These are phyloP conservation scores for Heterocephalus glaber DNA, from an alignment of 2,113 vertebrate species.

Conservation along the genomic window DNA sequence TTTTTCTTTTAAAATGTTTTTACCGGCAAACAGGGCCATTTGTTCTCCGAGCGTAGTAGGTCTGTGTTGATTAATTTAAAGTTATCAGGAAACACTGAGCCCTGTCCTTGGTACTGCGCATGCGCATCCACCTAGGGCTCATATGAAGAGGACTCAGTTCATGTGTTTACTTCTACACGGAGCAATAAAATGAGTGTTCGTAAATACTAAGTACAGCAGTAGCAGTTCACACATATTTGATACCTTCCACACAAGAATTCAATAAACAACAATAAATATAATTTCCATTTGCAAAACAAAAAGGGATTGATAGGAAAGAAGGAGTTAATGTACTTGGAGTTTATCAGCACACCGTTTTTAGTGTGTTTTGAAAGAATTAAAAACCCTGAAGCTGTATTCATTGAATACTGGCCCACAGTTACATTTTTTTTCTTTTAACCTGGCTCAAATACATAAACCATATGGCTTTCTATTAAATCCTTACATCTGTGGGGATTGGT, in stretches of 20 bases:
- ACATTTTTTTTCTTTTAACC: slow-evolving; percentile 69
- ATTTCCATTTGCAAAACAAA: slow-evolving; percentile 81
- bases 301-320: slow-evolving; percentile 80
- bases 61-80: slow-evolving; percentile 55
- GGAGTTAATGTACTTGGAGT: slow-evolving; percentile 45
- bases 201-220: slow-evolving; percentile 76
- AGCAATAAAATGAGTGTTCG: slow-evolving; percentile 74
- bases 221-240: slow-evolving; percentile 82
- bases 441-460: slow-evolving; percentile 82
- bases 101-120: slow-evolving; percentile 58
- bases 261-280: slow-evolving; percentile 86
- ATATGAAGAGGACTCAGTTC: slow-evolving; percentile 69
- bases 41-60: slow-evolving; percentile 80
- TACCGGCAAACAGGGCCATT: slow-evolving; percentile 84
- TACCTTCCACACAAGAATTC: slow-evolving; percentile 84
- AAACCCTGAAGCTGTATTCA: slow-evolving; percentile 77
- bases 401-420: slow-evolving; percentile 79
- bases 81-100: slow-evolving; percentile 57
- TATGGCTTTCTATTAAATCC: slow-evolving; percentile 83
- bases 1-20: slow-evolving; percentile 82
- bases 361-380: slow-evolving; percentile 81
- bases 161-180: slow-evolving; percentile 68
- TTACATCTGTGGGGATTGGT: slow-evolving; percentile 79
- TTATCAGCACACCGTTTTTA: slow-evolving; percentile 77
- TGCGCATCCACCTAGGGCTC: slow-evolving; percentile 61